Evolutionary conservation across 2,113 vertebrate genomes (phyloP), one percentile per base, ranked within the genome.

Genomic region (Acanthochromis polyacanthus): DNA sequence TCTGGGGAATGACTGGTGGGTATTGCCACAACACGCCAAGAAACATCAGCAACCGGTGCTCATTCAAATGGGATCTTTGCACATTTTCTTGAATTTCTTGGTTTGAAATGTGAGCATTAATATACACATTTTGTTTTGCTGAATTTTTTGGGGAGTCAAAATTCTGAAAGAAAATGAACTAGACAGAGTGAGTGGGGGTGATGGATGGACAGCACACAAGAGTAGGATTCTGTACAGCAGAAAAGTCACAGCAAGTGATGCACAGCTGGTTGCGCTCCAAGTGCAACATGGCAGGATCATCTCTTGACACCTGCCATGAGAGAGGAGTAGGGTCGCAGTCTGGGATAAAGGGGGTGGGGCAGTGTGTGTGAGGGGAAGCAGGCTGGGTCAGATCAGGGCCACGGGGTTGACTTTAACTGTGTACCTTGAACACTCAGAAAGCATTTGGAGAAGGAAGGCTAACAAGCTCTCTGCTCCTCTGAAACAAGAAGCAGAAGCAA

Each of bases 381-480:
- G 78, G 81, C 48, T 52, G 78, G 72, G 74, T 82, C 50, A 85
- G 71, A 76, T 57, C 12, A 43, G 79, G 83, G 76, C 71, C 80
- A 76, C 28, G 6, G 78, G 84, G 78, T 73, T 60, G 62, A 88
- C 78, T 79, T 75, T 81, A 50, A 90, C 80, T 84, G 68, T 87
- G 75, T 95, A 95, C 94, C 94, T 95, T 90, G 93, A 93, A 67
- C 78, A 88, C 84, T 94, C 92, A 74, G 89, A 90, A 78, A 95
- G 90, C 86, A 93, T 92, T 84, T 71, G 87, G 71, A 95, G 93
- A 71, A 94, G 88, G 63, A 95, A 92, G 51, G 92, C 88, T 93
- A 94, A 92, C 87, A 94, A 93, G 86, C 89, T 88, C 84, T 95
- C 93, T 1, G 92, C 94, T 91, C 94, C 94, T 89, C 94, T 95